Base-by-base conservation (phyloP, 2,888 invertebrate genomes). In the Willowsia nigromaculata region DNA sequence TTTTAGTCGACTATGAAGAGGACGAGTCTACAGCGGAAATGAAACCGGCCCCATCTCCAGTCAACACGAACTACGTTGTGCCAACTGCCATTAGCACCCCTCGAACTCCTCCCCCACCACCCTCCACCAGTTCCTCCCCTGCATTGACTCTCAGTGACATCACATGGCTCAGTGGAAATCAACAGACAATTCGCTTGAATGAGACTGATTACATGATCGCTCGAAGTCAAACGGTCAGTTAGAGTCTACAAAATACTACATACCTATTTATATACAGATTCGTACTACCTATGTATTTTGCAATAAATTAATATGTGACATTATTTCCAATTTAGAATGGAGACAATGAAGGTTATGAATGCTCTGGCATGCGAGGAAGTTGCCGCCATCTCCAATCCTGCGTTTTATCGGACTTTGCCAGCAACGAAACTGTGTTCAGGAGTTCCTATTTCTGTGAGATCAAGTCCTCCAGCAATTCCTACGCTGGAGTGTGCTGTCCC, bases 301-400 rank as follows among this genome's bases (percentile, higher is more conserved):
- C 18, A 5, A 18, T 53, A 22, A n/a, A 59, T 59, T 59, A 22
- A 25, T 25, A 18, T 59, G n/a, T 4, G 13, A 59, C 30, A 68
- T 43, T 43, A 13, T 6, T 50, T 50, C 47, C 11, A 13, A 13
- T 68, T 18, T 15, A 81, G 37, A 25, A 50, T 65, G 85, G 74
- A 9, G 53, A 27, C 25, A 43, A 43, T 40, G 83, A n/a, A 18
- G 65, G 37, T 4, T n/a, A 85, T 11, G 40, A 59, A 18, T 86
- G 76, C 37, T 37, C 37, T 9, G 40, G 18, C 13, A 68, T n/a
- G 43, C 47, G 85, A 2, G 91, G 91, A n/a, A 37, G 87, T 27
- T 93, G 93, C 78, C 33, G 65, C 0, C 92, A 91, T 82, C 85
- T 93, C 71, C 85, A 90, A 47, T 88, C 91, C 74, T 93, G 93